Conservation (phyloP, 2,888 invertebrate genomes). For the Drosophila melanosoma region DNA sequence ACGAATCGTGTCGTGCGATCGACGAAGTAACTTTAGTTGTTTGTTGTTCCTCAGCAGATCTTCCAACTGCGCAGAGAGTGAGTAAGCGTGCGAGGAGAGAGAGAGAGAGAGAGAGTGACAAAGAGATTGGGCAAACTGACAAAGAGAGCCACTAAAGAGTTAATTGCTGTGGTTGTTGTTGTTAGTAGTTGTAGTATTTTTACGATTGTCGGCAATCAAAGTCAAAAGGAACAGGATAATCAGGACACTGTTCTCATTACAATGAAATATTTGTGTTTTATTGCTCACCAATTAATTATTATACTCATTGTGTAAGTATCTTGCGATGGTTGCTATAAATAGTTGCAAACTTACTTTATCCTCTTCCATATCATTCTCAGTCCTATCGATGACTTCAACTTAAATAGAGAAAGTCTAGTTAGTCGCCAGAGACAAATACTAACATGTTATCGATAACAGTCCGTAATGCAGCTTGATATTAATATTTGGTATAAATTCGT, state of each 20-base stretch:
- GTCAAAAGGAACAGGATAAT: background rate
- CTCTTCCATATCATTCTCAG: background rate
- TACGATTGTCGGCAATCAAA: constrained; percentile 32
- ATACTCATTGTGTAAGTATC: background rate
- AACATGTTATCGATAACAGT: constrained; percentile 17
- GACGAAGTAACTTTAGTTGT: constrained; percentile 14
- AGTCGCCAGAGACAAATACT: background rate
- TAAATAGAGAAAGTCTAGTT: background rate
- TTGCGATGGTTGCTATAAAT: background rate
- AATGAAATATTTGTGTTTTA: background rate
- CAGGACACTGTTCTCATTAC: background rate
- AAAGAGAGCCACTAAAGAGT: constrained; percentile 47
- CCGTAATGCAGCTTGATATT: background rate
- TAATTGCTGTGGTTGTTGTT: constrained; percentile 21
- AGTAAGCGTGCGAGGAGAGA: background rate
- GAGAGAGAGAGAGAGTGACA: background rate
- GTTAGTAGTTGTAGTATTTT: constrained; percentile 20
- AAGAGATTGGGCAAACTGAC: constrained; percentile 14
- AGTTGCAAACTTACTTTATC: background rate
- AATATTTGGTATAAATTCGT: constrained; percentile 4
- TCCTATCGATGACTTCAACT: background rate
- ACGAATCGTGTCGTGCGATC: constrained; percentile 27
- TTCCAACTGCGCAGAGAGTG: constrained; percentile 4
- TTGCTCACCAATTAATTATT: background rate
- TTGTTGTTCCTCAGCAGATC: constrained; percentile 17